These are phyloP conservation scores for Trichonephila clavipes DNA, from an alignment of 1,140 invertebrate genomes.

Conservation along the genomic window DNA sequence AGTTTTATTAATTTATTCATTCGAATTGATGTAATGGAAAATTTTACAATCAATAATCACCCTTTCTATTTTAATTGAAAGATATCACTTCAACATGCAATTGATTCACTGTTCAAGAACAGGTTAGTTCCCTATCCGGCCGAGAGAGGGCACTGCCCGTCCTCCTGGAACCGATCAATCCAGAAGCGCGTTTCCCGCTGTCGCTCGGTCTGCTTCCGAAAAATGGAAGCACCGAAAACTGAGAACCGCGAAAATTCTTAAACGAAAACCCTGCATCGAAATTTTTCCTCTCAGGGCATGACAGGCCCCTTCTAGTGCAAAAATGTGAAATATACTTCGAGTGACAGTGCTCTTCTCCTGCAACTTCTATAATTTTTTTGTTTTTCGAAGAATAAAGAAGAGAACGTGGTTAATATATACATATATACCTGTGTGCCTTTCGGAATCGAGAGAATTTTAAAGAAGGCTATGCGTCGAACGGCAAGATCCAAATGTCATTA, in stretches of 20 bases:
- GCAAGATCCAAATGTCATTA: slow-evolving; percentile 8
- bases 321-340: neutral
- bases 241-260: neutral
- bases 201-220: slow-evolving; percentile 54
- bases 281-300: neutral
- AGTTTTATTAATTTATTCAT: too few relatives aligned
- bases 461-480: neutral
- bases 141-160: slow-evolving; percentile 21
- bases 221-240: slow-evolving; percentile 59
- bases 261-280: neutral
- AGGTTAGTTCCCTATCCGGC: neutral
- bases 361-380: too few relatives aligned
- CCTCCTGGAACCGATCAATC: slow-evolving; percentile 39
- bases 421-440: slow-evolving; percentile 13
- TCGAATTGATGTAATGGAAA: too few relatives aligned
- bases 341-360: too few relatives aligned
- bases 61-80: too few relatives aligned
- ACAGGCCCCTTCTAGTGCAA: neutral
- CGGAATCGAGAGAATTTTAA: neutral
- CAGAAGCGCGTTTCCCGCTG: slow-evolving; percentile 43
- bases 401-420: neutral
- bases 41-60: too few relatives aligned
- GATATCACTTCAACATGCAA: neutral
- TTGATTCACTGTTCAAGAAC: neutral
- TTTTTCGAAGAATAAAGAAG: neutral